Conservation (phyloP, 2,888 invertebrate species). For the Aelia acuminata region DNA sequence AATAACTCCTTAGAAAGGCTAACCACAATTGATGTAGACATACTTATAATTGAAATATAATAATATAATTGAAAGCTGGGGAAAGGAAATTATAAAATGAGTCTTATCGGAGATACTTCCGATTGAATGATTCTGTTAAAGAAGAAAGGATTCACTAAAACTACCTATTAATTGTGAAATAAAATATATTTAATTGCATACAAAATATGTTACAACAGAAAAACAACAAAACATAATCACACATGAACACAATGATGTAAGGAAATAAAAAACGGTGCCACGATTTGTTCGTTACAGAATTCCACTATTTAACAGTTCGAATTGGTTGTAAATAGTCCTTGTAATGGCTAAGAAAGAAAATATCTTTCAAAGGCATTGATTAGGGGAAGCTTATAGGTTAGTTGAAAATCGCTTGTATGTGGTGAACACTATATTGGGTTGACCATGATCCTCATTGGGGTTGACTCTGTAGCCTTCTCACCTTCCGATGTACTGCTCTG, state of each 20-base stretch:
- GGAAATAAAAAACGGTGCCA: slow-evolving; percentile 43
- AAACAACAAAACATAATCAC: slow-evolving; percentile 40
- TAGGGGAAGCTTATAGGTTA: slow-evolving; percentile 50
- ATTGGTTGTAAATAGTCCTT: slow-evolving; percentile 39
- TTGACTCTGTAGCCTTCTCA: slow-evolving; percentile 62
- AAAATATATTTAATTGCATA: slow-evolving; percentile 58
- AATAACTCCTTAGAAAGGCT: no score
- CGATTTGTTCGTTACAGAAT: slow-evolving; percentile 37
- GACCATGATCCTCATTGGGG: slow-evolving; percentile 65
- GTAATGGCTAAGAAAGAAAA: slow-evolving; percentile 43
- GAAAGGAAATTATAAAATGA: background rate
- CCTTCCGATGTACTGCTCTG: slow-evolving; percentile 62
- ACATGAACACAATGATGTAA: slow-evolving; percentile 31
- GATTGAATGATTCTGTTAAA: background rate
- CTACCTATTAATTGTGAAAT: slow-evolving; percentile 46
- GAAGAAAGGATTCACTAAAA: slow-evolving; percentile 12
- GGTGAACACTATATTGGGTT: slow-evolving; percentile 65
- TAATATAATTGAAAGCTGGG: no score
- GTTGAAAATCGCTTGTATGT: slow-evolving; percentile 18
- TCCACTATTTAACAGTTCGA: slow-evolving; percentile 48
- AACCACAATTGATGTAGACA: no score
- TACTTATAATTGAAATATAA: no score
- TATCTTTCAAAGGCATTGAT: slow-evolving; percentile 6
- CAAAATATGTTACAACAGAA: slow-evolving; percentile 56
- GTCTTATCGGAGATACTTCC: background rate